Evolutionary conservation across 1,140 invertebrate species (phyloP).

Genomic region (Argopecten irradians): DNA sequence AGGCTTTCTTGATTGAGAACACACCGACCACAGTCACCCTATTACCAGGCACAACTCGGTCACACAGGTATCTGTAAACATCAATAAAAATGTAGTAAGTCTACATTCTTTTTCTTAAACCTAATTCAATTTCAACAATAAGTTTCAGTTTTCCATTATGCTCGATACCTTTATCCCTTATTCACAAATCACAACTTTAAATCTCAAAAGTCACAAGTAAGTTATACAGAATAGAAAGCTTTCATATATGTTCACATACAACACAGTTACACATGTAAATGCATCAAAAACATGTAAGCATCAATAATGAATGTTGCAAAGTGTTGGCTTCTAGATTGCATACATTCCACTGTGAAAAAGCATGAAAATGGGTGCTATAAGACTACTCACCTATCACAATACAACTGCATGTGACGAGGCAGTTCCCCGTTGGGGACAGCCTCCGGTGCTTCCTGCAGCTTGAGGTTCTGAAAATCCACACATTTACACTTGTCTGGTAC

Average conservation of each 20-base stretch:
- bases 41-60: constrained; percentile 97
- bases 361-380: no score
- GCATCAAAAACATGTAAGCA: no score
- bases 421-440: constrained; percentile 99
- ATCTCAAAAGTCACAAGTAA: neutral
- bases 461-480: constrained; percentile 92
- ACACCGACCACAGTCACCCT: constrained; percentile 95
- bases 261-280: neutral
- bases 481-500: constrained; percentile 97
- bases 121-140: no score
- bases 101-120: neutral
- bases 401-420: constrained; percentile 96
- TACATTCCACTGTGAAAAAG: neutral
- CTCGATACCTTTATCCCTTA: no score
- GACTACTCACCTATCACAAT: constrained; percentile 87
- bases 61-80: constrained; percentile 87
- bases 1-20: constrained; percentile 96
- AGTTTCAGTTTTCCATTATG: no score
- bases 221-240: no score
- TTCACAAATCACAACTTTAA: neutral
- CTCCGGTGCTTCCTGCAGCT: constrained; percentile 97
- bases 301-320: no score
- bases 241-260: neutral
- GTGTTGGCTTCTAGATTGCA: neutral
- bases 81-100: neutral